Evolutionary conservation across 2,113 vertebrate genomes (phyloP).

Genomic region (Etheostoma cragini): DNA sequence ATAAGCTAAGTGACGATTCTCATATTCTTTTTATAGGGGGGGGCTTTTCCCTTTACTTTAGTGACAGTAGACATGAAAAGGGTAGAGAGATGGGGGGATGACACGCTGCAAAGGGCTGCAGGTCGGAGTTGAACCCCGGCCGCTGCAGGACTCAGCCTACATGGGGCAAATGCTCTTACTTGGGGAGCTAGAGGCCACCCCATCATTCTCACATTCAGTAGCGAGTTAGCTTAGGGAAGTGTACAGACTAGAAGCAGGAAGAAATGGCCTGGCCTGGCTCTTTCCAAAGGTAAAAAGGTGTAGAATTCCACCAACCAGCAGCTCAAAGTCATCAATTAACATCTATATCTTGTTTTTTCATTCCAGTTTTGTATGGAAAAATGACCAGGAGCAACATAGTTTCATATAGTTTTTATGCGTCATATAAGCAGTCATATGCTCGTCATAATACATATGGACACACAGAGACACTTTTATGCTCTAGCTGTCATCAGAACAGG

Average conservation of each 20-base stretch:
- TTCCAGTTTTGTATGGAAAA: no score
- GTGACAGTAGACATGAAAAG: no score
- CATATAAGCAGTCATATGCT: not conserved
- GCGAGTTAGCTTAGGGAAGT: not conserved
- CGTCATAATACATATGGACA: not conserved
- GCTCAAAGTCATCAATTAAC: not conserved
- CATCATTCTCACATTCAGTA: no score
- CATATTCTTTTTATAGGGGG: no score
- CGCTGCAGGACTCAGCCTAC: no score
- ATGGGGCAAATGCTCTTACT: no score
- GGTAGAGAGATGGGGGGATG: no score
- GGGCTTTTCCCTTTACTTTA: no score
- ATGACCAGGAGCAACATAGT: not conserved
- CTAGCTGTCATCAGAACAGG: constrained; percentile 19
- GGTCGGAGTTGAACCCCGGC: no score
- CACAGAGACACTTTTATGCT: constrained; percentile 12
- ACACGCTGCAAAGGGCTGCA: no score
- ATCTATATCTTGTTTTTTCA: not conserved
- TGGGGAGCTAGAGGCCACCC: no score
- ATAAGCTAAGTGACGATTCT: not conserved
- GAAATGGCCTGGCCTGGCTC: not conserved
- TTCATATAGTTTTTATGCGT: not conserved
- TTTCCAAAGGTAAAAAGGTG: not conserved
- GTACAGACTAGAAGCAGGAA: not conserved
- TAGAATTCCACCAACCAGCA: no score